Conservation (phyloP, 1,140 invertebrate genomes). For the Dendroctonus ponderosae region DNA sequence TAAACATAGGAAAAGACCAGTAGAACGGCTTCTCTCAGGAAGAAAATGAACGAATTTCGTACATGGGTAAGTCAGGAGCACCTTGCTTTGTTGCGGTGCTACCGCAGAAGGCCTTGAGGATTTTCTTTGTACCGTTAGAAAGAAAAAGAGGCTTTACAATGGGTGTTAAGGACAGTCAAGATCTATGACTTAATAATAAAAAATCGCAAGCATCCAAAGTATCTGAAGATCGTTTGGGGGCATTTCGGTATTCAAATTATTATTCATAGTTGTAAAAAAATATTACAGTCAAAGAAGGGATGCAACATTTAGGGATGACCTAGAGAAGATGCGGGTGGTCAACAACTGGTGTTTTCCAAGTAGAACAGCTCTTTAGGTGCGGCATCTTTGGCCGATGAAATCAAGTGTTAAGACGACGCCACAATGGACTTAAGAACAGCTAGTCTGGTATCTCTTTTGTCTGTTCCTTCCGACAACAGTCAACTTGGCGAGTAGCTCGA, state of each 20-base stretch:
- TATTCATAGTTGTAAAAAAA: too few species aligned
- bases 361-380: slow-evolving; percentile 13
- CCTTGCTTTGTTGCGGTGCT: neutral
- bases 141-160: too few species aligned
- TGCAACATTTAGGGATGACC: too few species aligned
- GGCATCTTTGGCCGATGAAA: slow-evolving; percentile 18
- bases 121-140: neutral
- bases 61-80: slow-evolving; percentile 5
- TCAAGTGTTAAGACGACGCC: slow-evolving; percentile 34
- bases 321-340: slow-evolving; percentile 1
- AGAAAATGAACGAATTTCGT: slow-evolving; percentile 1
- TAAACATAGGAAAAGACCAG: neutral
- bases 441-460: slow-evolving; percentile 24
- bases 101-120: neutral
- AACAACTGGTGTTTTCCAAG: slow-evolving; percentile 12
- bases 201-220: neutral
- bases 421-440: slow-evolving; percentile 25
- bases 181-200: slow-evolving; percentile 1
- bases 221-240: neutral
- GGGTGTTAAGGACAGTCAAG: neutral
- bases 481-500: neutral
- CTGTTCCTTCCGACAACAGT: slow-evolving; percentile 19
- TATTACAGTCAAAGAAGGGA: too few species aligned
- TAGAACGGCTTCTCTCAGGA: neutral
- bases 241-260: too few species aligned